Conservation (phyloP, 2,113 vertebrate genomes). For the Psammodynastes pulverulentus region DNA sequence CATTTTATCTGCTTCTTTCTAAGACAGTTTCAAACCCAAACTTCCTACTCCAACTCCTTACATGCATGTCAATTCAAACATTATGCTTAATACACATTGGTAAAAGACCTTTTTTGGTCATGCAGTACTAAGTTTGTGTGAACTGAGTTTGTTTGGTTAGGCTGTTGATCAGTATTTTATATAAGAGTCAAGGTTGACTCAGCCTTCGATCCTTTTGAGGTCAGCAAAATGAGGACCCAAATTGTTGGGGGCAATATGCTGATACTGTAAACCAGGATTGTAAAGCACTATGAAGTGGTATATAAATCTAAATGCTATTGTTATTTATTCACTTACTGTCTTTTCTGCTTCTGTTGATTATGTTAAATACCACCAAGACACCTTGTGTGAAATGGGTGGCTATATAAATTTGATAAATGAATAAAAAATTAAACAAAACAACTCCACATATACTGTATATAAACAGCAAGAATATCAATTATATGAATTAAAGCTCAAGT, state of each 20-base stretch:
- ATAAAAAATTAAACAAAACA: background rate
- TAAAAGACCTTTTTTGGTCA: background rate
- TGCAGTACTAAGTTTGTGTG: background rate
- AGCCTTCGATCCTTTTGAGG: background rate
- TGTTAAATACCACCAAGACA: background rate
- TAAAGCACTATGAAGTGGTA: background rate
- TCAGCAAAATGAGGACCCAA: background rate
- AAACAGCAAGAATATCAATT: background rate
- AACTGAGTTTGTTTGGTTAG: background rate
- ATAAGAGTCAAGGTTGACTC: background rate
- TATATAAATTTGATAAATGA: background rate
- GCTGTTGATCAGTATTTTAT: background rate
- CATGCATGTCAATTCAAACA: background rate
- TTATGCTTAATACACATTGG: background rate
- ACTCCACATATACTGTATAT: background rate
- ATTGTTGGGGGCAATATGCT: background rate
- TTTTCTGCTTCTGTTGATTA: background rate
- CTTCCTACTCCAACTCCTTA: background rate
- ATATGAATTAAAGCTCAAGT: background rate
- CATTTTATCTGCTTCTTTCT: background rate
- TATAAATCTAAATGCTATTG: background rate
- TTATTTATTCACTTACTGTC: background rate
- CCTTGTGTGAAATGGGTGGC: background rate
- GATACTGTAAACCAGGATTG: background rate
- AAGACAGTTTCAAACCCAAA: background rate